phyloP scores from a whole-genome alignment of 2,797 vertebrate genomes.

The Urosaurus nigricauda region DNA sequence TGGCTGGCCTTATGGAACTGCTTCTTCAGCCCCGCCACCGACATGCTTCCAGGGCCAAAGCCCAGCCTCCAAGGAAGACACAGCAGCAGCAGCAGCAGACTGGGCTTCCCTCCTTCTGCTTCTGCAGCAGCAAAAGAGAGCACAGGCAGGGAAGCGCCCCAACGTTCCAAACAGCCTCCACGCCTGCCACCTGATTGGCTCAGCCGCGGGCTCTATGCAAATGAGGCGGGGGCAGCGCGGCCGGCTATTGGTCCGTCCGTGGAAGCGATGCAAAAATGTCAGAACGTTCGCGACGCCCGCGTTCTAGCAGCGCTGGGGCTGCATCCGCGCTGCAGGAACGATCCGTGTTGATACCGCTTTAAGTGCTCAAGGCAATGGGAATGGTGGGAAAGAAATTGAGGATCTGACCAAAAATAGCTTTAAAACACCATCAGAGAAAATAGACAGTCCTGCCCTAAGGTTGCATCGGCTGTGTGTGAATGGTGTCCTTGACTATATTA shows the following conservation, averaged over 20 bases:
- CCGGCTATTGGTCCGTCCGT: conserved; percentile 66
- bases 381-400: no score
- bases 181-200: conserved; percentile 53
- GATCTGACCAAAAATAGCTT: no score
- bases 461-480: no score
- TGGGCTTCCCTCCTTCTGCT: no score
- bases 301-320: conserved; percentile 53
- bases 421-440: no score
- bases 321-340: no score
- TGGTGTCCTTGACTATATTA: no score
- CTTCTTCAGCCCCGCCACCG: conserved; percentile 94
- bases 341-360: no score
- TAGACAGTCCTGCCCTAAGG: no score
- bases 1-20: conserved; percentile 97
- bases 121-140: no score
- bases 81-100: no score
- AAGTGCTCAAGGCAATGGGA: no score
- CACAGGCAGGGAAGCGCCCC: conserved; percentile 52
- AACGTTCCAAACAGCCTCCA: conserved; percentile 34
- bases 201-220: conserved; percentile 48
- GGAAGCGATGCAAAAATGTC: conserved; percentile 66
- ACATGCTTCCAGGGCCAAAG: conserved; percentile 75
- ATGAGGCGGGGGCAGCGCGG: background rate
- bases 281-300: conserved; percentile 56
- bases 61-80: conserved; percentile 32